Conservation (phyloP, 2,888 invertebrate genomes). For the Ceratothoa steindachneri region DNA sequence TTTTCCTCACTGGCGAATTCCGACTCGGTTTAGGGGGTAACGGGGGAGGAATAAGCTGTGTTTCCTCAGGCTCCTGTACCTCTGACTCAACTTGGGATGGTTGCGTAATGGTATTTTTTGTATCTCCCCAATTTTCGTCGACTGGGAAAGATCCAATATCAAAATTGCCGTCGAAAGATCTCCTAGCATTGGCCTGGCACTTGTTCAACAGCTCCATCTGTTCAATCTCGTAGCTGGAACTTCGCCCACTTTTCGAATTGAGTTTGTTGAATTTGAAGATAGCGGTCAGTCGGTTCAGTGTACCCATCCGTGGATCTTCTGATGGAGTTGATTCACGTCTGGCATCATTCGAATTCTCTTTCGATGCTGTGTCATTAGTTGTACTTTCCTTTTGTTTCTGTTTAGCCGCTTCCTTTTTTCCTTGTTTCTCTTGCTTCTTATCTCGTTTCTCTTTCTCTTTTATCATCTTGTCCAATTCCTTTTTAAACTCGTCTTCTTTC, state of each 20-base stretch:
- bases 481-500: constrained; percentile 26
- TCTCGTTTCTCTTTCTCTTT: constrained; percentile 20
- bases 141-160: constrained; percentile 11
- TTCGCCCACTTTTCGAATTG: constrained; percentile 19
- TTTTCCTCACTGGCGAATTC: constrained; percentile 41
- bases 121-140: neutral
- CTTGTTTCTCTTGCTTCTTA: constrained; percentile 21
- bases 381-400: neutral
- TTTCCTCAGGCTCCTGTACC: neutral
- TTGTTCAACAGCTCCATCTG: constrained; percentile 3
- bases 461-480: constrained; percentile 27
- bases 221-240: neutral
- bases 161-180: neutral
- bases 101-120: neutral
- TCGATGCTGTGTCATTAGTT: constrained; percentile 3
- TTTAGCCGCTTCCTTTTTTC: constrained; percentile 15
- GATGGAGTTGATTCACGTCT: neutral
- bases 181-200: neutral
- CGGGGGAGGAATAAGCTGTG: constrained; percentile 22
- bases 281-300: constrained; percentile 33
- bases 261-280: constrained; percentile 41
- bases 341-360: constrained; percentile 4
- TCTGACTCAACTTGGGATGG: neutral
- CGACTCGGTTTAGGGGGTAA: constrained; percentile 41
- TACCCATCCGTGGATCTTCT: constrained; percentile 36